Conservation (phyloP, 2,888 invertebrate genomes). For the Tortrix viridana region DNA sequence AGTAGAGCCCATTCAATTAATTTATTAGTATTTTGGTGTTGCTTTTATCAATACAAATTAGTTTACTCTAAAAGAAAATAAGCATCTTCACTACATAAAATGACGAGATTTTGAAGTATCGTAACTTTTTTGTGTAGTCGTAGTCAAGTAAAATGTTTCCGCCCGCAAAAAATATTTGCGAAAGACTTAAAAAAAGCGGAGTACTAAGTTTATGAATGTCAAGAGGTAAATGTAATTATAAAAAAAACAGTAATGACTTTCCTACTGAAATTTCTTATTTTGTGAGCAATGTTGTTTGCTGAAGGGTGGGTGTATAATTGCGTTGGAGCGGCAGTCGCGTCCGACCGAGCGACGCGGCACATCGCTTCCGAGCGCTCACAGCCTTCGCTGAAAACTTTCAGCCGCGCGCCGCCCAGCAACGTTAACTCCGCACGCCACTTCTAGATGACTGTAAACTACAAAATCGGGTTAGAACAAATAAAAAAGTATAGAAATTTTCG, state of each 20-base stretch:
- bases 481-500: not conserved
- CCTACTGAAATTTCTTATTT: constrained; percentile 7
- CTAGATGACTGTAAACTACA: too few relatives aligned
- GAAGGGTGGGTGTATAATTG: constrained; percentile 51
- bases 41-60: too few relatives aligned
- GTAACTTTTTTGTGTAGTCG: too few relatives aligned
- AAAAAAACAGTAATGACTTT: constrained; percentile 13
- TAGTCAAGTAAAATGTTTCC: too few relatives aligned
- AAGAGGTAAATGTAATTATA: not conserved
- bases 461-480: not conserved
- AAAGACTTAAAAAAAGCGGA: not conserved
- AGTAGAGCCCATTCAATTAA: too few relatives aligned
- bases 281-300: constrained; percentile 20
- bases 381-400: constrained; percentile 61
- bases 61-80: too few relatives aligned
- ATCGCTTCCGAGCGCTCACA: constrained; percentile 51
- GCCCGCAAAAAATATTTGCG: not conserved
- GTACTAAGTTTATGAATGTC: not conserved
- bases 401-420: constrained; percentile 42
- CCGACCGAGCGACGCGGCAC: constrained; percentile 60
- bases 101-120: too few relatives aligned
- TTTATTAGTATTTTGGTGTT: too few relatives aligned
- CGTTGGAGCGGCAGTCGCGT: constrained; percentile 61
- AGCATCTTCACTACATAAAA: too few relatives aligned
- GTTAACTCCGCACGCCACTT: too few relatives aligned